Conservation (phyloP, 1,140 invertebrate species). For the Panagrolaimus sp. region DNA sequence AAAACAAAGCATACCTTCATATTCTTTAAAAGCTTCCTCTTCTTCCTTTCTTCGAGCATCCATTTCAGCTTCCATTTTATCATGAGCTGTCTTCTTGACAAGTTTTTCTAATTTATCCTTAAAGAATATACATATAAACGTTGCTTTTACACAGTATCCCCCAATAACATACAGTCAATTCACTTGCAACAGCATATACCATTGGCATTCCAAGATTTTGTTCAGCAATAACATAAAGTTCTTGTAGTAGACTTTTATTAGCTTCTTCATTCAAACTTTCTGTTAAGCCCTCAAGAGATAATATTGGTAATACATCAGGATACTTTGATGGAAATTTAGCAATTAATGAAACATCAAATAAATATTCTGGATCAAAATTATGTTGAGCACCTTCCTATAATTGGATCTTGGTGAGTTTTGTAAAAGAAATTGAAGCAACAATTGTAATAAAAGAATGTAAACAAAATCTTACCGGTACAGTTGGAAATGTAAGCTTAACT, state of each 20-base stretch:
- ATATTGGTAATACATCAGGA: constrained; percentile 33
- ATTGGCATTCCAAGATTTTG: constrained; percentile 89
- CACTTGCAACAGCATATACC: constrained; percentile 69
- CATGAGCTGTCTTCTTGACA: constrained; percentile 25
- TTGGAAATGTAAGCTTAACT: constrained; percentile 32
- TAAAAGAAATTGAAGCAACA: constrained; percentile 9
- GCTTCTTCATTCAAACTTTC: constrained; percentile 23
- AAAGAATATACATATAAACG: too few species aligned
- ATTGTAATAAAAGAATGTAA: constrained; percentile 8
- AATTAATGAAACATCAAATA: constrained; percentile 29
- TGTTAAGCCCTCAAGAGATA: constrained; percentile 21
- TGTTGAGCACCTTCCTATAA: constrained; percentile 22
- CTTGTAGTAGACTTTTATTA: constrained; percentile 23
- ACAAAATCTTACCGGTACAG: constrained; percentile 27
- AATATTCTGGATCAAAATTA: constrained; percentile 24
- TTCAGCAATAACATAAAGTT: constrained; percentile 61
- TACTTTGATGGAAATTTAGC: constrained; percentile 36
- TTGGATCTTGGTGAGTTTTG: background rate
- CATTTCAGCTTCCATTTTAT: constrained; percentile 43
- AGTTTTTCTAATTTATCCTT: constrained; percentile 37
- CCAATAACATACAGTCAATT: constrained; percentile 47
- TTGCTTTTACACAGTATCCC: constrained; percentile 15
- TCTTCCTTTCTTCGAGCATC: constrained; percentile 71
- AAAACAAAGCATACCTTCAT: constrained; percentile 37
- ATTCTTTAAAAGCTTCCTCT: constrained; percentile 74